Evolutionary conservation across 1,140 invertebrate genomes (phyloP).

Genomic region (Lepidostoma basale): DNA sequence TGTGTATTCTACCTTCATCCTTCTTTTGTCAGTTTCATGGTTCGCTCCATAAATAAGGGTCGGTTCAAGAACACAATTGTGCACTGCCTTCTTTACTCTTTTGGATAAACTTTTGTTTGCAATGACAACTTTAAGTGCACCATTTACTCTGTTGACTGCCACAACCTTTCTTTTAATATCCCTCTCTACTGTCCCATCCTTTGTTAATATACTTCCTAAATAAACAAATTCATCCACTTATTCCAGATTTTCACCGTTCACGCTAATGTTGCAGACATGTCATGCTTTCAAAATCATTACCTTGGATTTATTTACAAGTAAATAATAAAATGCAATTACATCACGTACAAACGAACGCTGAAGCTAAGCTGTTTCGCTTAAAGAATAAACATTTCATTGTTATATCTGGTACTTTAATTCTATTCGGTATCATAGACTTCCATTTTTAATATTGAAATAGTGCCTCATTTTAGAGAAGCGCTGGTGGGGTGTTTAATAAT

Average conservation of each 20-base stretch:
- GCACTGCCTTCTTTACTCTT: too few species aligned
- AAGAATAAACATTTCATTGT: neutral
- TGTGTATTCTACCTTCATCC: too few species aligned
- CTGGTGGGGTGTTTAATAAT: neutral
- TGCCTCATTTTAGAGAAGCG: neutral
- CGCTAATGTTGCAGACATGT: neutral
- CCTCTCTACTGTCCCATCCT: too few species aligned
- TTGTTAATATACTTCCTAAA: too few species aligned
- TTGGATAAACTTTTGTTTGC: too few species aligned
- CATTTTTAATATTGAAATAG: constrained; percentile 1
- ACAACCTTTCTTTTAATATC: too few species aligned
- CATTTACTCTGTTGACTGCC: too few species aligned
- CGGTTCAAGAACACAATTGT: too few species aligned
- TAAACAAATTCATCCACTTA: too few species aligned
- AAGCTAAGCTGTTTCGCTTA: neutral
- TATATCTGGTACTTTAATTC: neutral
- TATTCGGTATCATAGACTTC: neutral
- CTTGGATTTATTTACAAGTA: neutral
- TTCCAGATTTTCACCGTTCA: neutral
- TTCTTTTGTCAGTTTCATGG: too few species aligned
- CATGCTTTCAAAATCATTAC: neutral
- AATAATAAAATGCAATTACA: neutral
- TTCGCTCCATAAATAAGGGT: too few species aligned
- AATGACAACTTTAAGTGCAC: too few species aligned
- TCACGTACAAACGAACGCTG: neutral